These are phyloP conservation scores for Drosophila orosa DNA, from an alignment of 1,140 invertebrate species.

Conservation along the genomic window DNA sequence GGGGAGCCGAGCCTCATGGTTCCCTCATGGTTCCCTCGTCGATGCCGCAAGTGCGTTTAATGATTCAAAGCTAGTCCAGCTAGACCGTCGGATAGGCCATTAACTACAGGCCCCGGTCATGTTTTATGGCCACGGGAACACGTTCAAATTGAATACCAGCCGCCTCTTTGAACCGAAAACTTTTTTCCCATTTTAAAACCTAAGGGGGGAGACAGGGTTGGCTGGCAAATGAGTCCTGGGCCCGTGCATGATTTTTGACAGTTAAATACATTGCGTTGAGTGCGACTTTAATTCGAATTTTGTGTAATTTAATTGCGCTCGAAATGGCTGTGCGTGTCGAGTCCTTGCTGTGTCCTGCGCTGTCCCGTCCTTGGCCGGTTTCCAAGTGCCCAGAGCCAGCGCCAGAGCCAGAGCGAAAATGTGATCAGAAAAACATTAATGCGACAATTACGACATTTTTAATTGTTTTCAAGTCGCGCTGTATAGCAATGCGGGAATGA, in stretches of 20 bases:
- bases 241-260: conserved; percentile 58
- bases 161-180: conserved; percentile 36
- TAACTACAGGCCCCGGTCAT: conserved; percentile 72
- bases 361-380: conserved; percentile 40
- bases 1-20: background rate
- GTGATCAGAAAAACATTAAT: conserved; percentile 80
- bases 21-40: conserved; percentile 7
- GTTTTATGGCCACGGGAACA: conserved; percentile 74
- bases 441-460: conserved; percentile 78
- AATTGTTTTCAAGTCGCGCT: conserved; percentile 74
- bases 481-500: conserved; percentile 45
- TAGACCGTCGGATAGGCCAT: conserved; percentile 66
- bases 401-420: conserved; percentile 39
- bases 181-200: conserved; percentile 57
- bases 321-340: conserved; percentile 59
- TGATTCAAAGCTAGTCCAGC: conserved; percentile 61
- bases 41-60: conserved; percentile 74
- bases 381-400: conserved; percentile 32
- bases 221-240: conserved; percentile 15
- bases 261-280: conserved; percentile 46
- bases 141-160: conserved; percentile 50
- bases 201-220: background rate
- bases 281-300: conserved; percentile 62
- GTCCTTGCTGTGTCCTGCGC: conserved; percentile 27
- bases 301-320: conserved; percentile 53